Evolutionary conservation across 2,113 vertebrate genomes (phyloP).

Genomic region (Epinephelus lanceolatus): DNA sequence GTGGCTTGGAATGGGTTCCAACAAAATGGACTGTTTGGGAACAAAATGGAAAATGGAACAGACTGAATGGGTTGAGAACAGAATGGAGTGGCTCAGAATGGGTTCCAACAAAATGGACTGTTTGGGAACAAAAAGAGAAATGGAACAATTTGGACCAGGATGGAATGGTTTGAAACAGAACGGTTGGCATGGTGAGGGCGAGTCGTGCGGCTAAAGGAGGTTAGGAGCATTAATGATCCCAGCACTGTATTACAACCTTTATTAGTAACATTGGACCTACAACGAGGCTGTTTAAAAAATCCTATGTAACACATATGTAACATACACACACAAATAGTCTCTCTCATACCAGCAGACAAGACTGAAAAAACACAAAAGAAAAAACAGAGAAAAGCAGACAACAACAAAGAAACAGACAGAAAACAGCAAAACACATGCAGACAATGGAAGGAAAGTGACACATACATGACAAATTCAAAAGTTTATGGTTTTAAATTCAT

Average conservation of each 20-base stretch:
- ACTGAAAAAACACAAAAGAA: conserved; percentile 26
- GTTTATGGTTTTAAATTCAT: conserved; percentile 19
- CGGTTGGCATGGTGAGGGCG: conserved; percentile 57
- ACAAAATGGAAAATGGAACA: neutral
- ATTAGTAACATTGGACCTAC: conserved; percentile 68
- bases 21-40: neutral
- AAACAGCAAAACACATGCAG: conserved; percentile 45
- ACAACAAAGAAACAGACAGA: conserved; percentile 24
- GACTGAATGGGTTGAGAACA: no score
- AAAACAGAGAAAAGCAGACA: conserved; percentile 19
- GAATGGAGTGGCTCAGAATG: no score
- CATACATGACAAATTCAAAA: conserved; percentile 40
- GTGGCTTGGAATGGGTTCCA: neutral
- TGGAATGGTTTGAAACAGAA: conserved; percentile 58
- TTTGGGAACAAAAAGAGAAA: neutral
- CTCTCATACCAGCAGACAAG: conserved; percentile 29
- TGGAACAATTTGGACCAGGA: conserved; percentile 1
- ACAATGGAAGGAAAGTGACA: conserved; percentile 43
- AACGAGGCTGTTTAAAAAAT: conserved; percentile 33
- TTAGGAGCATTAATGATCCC: conserved; percentile 59
- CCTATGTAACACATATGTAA: conserved; percentile 15
- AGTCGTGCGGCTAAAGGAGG: conserved; percentile 41
- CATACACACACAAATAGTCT: neutral
- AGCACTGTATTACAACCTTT: conserved; percentile 58
- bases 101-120: no score